Conservation (phyloP, 2,888 invertebrate species). For the Leptothorax acervorum region DNA sequence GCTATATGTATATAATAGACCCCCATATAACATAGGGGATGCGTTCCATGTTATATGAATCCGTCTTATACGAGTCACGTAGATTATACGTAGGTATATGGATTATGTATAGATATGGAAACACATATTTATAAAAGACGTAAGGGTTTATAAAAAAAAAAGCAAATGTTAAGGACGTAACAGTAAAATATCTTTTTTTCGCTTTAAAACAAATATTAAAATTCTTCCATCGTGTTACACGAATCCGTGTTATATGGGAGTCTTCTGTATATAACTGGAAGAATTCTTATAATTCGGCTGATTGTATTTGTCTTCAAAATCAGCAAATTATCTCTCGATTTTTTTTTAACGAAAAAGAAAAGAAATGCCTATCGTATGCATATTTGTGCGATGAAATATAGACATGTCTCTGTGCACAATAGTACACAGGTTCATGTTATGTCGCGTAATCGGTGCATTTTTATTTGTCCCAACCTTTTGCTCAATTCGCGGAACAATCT, state of each 20-base stretch:
- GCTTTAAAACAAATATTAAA: no score
- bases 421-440: neutral
- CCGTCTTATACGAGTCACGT: no score
- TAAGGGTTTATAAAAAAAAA: no score
- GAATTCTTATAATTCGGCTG: neutral
- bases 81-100: no score
- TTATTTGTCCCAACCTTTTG: neutral
- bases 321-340: neutral
- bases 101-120: no score
- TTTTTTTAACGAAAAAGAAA: neutral
- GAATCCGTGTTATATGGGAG: no score
- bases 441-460: neutral
- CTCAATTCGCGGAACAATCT: slow-evolving; percentile 2
- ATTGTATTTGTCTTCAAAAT: neutral
- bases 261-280: neutral
- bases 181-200: no score
- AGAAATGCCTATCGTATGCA: neutral
- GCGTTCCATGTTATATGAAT: no score
- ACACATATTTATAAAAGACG: no score
- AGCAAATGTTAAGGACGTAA: no score
- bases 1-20: neutral
- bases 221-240: no score
- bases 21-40: no score
- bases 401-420: neutral
- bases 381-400: neutral